Evolutionary conservation across 2,888 invertebrate species (phyloP), one percentile per base, ranked within the genome.

Genomic region (Troides oblongomaculatus): DNA sequence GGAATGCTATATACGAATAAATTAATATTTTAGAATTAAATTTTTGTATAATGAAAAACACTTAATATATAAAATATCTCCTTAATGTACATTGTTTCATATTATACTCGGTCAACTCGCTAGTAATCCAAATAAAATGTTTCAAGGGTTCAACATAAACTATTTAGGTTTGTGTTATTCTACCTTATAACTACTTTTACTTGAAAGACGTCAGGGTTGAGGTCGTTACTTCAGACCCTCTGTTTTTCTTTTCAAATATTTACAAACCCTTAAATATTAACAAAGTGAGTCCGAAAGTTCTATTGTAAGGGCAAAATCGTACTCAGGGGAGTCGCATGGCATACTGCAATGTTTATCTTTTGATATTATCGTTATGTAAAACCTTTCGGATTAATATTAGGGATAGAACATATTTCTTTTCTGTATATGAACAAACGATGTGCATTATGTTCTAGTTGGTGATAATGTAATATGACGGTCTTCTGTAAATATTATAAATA

Each of bases 201-300:
- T 36, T 1, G 53, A 36, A 66, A 23, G 62, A 62, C 39, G 56
- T 4, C 39, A 43, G 43, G 21, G 8, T 18, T 43, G 23, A 23
- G 57, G 57, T 58, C 23, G 57, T 23, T 58, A 58, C 53, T 53
- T 53, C 23, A 21, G 23, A 58, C 39, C n/a, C 36, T 39, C 21
- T 46, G 62, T 66, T 73, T 72, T 71, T 57, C 57, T 63, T 65
- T 60, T 71, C 68, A 73, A 74, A 73, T 76, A 72, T 75, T 73
- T 73, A 72, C 69, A 68, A 71, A 73, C 61, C 30, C 56, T 73
- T 72, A 74, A 74, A 73, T 74, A 74, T 73, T 75, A 72, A 76
- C 65, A 63, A 61, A 23, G 58, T 61, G 30, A 66, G 74, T 60
- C 62, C 65, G 65, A 68, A 71, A 30, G 30, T 50, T 61, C 66